Evolutionary conservation across 35 echinoderm and acorn worm genomes (phyloP), one percentile per base, ranked within the genome.

Genomic region (Apostichopus japonicus): DNA sequence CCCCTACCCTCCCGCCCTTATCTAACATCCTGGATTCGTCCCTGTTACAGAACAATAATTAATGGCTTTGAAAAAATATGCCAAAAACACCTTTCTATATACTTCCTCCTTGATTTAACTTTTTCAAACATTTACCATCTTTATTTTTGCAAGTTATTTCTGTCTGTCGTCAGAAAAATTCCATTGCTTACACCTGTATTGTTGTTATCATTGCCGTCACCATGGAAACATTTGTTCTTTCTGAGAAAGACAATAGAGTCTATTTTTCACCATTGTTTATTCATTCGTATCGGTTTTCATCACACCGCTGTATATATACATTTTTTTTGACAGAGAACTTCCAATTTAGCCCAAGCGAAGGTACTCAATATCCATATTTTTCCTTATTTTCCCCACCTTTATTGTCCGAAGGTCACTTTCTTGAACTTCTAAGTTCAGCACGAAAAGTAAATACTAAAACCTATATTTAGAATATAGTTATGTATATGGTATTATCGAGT

Each of bases 351-450:
- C 19, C 63, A 67, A 67, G 63, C 11, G 63, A 15, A 17, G 19
- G 19, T 15, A 19, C 63, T 9, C 11, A 67, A 19, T 67, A 44
- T 67, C 63, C 11, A 67, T 11, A 44, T 44, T 44, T 44, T 44
- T 44, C 33, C 33, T 44, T n/a, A n/a, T 83, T 83, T 83, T 54
- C 3, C 8, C 54, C 54, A n/a, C 79, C 16, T 83, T 54, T 55
- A 6, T 23, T 54, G 54, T 17, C 16, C 79, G 52, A 33, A 33
- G 79, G 51, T 83, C 79, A 54, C 51, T 33, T 54, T 54, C 13
- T 54, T 83, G 5, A 14, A 52, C 79, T 83, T 83, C 79, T 83
- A 83, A 54, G 79, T 83, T 83, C 24, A 55, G 44, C 79, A 83
- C 79, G 51, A 54, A 83, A 55, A 52, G 11, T 52, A 83, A 83